These are phyloP conservation scores for Sturmia bella DNA, from an alignment of 2,888 invertebrate species.

Conservation along the genomic window DNA sequence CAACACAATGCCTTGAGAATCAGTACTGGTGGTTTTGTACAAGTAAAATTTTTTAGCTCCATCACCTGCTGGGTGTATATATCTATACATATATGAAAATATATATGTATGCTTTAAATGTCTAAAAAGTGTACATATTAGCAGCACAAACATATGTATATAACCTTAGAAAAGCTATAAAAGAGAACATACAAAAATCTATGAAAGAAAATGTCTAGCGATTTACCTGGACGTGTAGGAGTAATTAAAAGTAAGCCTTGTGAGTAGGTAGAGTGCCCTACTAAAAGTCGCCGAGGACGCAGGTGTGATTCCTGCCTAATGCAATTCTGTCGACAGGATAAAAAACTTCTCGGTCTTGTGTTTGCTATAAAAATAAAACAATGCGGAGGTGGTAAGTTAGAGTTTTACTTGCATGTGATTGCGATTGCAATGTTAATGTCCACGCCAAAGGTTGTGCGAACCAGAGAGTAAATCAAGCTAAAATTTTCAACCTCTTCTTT, in stretches of 20 bases:
- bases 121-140: constrained; percentile 51
- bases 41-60: too few species aligned
- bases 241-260: too few species aligned
- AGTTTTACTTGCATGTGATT: constrained; percentile 75
- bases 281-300: too few species aligned
- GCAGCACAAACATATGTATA: constrained; percentile 47
- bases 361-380: not conserved
- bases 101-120: not conserved
- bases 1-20: constrained; percentile 30
- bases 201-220: constrained; percentile 57
- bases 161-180: constrained; percentile 40
- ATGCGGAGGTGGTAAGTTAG: constrained; percentile 27
- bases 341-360: too few species aligned
- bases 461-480: constrained; percentile 52
- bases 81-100: not conserved
- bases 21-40: too few species aligned
- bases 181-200: not conserved
- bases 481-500: constrained; percentile 39
- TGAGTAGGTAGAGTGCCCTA: too few species aligned
- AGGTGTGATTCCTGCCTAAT: too few species aligned
- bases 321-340: too few species aligned
- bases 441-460: constrained; percentile 61
- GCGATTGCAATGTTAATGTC: constrained; percentile 74
- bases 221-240: not conserved
- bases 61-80: too few species aligned